Percentiles rank a stretch among this genome's conserved stretches.
Evolutionary conservation across 2,888 invertebrate species (phyloP).

Genomic region (Netelia melanura): DNA sequence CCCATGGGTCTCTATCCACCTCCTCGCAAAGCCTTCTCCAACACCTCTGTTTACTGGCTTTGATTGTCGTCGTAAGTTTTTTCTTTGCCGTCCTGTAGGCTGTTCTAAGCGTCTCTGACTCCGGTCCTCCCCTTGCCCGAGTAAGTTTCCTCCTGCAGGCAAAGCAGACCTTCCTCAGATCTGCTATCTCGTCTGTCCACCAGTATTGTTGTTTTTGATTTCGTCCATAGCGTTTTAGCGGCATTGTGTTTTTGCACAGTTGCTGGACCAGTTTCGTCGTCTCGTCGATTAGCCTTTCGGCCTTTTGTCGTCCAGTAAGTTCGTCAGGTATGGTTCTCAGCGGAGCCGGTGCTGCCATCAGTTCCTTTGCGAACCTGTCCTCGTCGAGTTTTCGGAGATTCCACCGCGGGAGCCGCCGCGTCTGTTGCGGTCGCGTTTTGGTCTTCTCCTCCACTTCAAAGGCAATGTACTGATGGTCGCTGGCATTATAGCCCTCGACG

Average conservation of each 20-base stretch:
- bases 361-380: background rate
- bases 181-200: slow-evolving; percentile 21
- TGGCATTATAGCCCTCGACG: background rate
- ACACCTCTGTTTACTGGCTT: background rate
- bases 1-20: slow-evolving; percentile 26
- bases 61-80: background rate
- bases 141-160: background rate
- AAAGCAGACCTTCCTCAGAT: background rate
- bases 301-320: background rate
- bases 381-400: background rate
- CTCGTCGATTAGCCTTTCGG: background rate
- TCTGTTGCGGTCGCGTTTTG: background rate
- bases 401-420: slow-evolving; percentile 2
- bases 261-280: background rate
- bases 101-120: background rate
- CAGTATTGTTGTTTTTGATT: background rate
- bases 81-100: slow-evolving; percentile 5
- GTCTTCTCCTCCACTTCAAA: background rate
- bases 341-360: background rate
- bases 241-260: background rate
- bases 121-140: background rate
- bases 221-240: background rate
- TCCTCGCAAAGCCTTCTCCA: slow-evolving; percentile 35
- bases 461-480: slow-evolving; percentile 37
- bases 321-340: background rate